Evolutionary conservation across 1,140 invertebrate genomes (phyloP), one percentile per base, ranked within the genome.

Genomic region (Mylabris phalerata): DNA sequence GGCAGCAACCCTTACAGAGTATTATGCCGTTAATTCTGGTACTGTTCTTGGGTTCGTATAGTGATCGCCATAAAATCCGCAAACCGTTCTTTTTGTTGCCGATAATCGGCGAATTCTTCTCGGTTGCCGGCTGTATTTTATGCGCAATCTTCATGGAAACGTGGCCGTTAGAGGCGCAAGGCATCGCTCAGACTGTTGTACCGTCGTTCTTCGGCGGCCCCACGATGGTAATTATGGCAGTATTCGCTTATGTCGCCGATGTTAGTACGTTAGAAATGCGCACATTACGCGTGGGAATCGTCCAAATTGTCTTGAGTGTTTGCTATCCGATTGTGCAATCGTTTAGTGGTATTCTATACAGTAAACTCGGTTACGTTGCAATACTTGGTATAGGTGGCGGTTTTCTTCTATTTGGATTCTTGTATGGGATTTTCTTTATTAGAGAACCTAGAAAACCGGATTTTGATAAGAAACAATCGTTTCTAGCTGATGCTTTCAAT

Each of bases 11-110:
- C 1, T 46, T 75, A 9, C 67, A 68, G 45, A 75, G 63, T 44
- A 57, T 73, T 7, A 63, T 77, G 26, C 82, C 82, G 0, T 69
- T 83, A 3, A 76, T 84, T 27, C 75, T 84, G 58, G 75, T 83
- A 9, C 68, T 85, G 44, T 80, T 86, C 72, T 72, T 86, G 62
- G 83, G 86, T 57, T 80, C 82, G 1, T 82, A 81, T 79, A 83
- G 82, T 59, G 83, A 85, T 68, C 76, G 79, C 40, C 80, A 82
- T 46, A 83, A 84, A 52, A 79, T 64, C 13, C 66, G 83, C 41
- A 88, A 87, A 73, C 78, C 84, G 19, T 83, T 80, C 54, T 78
- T 85, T 65, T 62, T 85, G 6, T 58, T 84, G 25, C 83, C 84
- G 2, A 76, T 85, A 27, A 56, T 80, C 4, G 83, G 83, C 6